Percentiles rank a stretch among this genome's conserved stretches.
phyloP scores from a whole-genome alignment of 2,113 vertebrate genomes.

The Accipiter cooperii region DNA sequence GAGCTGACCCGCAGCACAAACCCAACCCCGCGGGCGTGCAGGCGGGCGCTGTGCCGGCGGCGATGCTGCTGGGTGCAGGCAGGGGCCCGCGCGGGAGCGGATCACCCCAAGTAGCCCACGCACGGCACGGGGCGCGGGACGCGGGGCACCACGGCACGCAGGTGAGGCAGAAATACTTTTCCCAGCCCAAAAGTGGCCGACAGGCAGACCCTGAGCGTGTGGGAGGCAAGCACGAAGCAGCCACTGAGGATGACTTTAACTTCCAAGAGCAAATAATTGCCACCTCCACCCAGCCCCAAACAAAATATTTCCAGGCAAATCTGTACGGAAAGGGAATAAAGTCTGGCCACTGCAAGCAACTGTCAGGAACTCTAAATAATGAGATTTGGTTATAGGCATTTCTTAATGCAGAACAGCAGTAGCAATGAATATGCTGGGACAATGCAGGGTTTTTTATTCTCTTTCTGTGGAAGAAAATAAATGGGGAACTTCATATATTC shows the following conservation, averaged over 20 bases:
- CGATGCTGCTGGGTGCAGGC: fast-evolving
- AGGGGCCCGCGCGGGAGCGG: background rate
- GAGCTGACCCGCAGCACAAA: background rate
- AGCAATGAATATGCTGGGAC: conserved; percentile 38
- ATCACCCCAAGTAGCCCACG: fast-evolving
- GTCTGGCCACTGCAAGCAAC: conserved; percentile 17
- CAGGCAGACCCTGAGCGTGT: background rate
- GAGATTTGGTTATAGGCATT: conserved; percentile 6
- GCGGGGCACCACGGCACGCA: background rate
- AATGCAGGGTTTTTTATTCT: background rate
- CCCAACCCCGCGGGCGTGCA: fast-evolving
- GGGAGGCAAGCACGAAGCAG: background rate
- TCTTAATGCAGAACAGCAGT: conserved; percentile 34
- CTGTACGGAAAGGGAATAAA: background rate
- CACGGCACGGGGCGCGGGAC: fast-evolving
- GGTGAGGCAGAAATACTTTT: background rate
- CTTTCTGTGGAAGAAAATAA: conserved; percentile 37
- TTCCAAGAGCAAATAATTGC: background rate
- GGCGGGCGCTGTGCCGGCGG: background rate
- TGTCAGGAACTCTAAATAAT: conserved; percentile 22
- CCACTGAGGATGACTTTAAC: background rate
- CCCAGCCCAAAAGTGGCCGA: background rate
- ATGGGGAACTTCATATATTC: background rate
- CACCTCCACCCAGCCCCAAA: background rate
- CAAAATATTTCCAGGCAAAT: background rate